Conservation (phyloP, 2,888 invertebrate genomes). For the Priocnemis perturbator region DNA sequence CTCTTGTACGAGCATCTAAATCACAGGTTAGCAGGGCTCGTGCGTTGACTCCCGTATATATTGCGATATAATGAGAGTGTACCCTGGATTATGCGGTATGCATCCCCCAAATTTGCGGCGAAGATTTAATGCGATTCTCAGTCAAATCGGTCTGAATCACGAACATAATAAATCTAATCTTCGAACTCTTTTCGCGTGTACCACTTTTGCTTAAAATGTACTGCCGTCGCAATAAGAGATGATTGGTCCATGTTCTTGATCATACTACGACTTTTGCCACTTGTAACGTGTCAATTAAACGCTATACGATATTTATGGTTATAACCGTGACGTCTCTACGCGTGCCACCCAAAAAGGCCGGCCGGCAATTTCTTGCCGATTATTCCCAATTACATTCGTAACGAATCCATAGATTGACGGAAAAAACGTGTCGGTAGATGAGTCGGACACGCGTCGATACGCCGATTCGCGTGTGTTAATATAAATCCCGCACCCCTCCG, state of each 20-base stretch:
- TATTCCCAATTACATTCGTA: slow-evolving; percentile 69
- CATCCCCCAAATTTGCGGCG: slow-evolving; percentile 14
- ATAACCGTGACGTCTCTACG: too few species aligned
- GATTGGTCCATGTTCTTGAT: too few species aligned
- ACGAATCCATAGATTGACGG: slow-evolving; percentile 60
- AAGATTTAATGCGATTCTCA: slow-evolving; percentile 16
- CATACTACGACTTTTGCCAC: too few species aligned
- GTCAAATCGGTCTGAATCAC: too few species aligned
- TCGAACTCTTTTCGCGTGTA: too few species aligned
- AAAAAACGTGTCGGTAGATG: slow-evolving; percentile 43
- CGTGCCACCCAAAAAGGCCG: too few species aligned
- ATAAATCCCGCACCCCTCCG: slow-evolving; percentile 58
- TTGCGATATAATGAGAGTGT: slow-evolving; percentile 49
- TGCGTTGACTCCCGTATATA: slow-evolving; percentile 34
- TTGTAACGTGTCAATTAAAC: too few species aligned
- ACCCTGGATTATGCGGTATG: slow-evolving; percentile 27
- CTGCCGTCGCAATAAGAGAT: too few species aligned
- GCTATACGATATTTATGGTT: too few species aligned
- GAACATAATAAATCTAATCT: too few species aligned
- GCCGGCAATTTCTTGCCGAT: slow-evolving; percentile 67
- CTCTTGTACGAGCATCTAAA: slow-evolving; percentile 58
- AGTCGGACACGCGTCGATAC: slow-evolving; percentile 61
- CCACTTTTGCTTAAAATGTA: too few species aligned
- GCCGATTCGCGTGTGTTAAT: slow-evolving; percentile 49
- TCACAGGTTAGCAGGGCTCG: slow-evolving; percentile 58